These are phyloP conservation scores for Acrossocheilus fasciatus DNA, from an alignment of 2,797 vertebrate species.

Conservation along the genomic window DNA sequence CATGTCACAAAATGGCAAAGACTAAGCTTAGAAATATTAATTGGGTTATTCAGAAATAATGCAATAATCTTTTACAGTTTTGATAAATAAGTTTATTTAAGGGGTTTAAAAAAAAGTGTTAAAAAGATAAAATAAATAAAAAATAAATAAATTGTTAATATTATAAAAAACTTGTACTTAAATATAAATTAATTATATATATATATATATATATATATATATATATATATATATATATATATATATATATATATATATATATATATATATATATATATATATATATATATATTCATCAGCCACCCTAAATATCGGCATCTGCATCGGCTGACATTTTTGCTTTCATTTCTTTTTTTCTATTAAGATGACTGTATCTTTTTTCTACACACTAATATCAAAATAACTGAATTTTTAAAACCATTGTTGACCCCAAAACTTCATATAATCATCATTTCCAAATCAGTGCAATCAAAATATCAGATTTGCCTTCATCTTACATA, in stretches of 20 bases:
- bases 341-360: background rate
- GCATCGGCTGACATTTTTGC: background rate
- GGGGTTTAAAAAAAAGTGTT: too few relatives aligned
- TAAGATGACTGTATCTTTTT: background rate
- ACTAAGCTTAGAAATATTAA: background rate
- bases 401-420: background rate
- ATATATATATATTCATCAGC: too few relatives aligned
- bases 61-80: background rate
- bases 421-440: background rate
- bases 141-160: too few relatives aligned
- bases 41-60: background rate
- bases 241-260: too few relatives aligned
- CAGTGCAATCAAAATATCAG: background rate
- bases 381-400: background rate
- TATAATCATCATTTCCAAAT: background rate
- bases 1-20: too few relatives aligned
- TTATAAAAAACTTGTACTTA: too few relatives aligned
- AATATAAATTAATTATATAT: too few relatives aligned
- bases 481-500: background rate
- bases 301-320: too few relatives aligned
- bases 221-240: too few relatives aligned
- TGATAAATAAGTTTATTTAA: background rate
- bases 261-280: too few relatives aligned
- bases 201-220: too few relatives aligned
- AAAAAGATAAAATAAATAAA: too few relatives aligned